Conservation (phyloP, 1,140 invertebrate species). For the Oreohelix idahoensis region DNA sequence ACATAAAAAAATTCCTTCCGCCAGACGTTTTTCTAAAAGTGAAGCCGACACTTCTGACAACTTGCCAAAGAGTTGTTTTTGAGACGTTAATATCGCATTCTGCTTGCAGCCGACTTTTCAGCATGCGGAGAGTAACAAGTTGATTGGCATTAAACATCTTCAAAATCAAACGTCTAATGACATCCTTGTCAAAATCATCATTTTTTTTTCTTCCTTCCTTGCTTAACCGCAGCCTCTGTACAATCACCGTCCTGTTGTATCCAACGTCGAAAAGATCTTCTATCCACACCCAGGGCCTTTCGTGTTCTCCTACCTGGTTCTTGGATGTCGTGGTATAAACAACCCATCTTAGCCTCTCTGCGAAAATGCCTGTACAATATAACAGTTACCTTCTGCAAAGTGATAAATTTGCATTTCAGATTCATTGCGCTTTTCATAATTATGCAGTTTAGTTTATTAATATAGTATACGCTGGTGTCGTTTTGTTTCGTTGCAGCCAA, state of each 20-base stretch:
- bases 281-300: not conserved
- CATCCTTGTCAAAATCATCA: not conserved
- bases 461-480: no score
- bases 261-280: not conserved
- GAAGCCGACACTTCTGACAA: not conserved
- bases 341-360: not conserved
- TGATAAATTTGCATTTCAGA: not conserved
- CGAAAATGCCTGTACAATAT: not conserved
- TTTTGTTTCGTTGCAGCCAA: no score
- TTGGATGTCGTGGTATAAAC: not conserved
- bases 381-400: not conserved
- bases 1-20: not conserved
- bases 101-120: not conserved
- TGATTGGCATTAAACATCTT: not conserved
- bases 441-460: no score
- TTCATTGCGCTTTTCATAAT: not conserved
- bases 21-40: not conserved
- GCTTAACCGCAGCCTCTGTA: not conserved
- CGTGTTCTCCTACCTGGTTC: not conserved
- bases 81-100: not conserved
- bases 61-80: not conserved
- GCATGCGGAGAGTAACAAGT: not conserved
- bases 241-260: not conserved
- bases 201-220: not conserved
- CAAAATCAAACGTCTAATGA: not conserved